A percentile compares a stretch with the other conserved stretches of the same genome.
phyloP scores from a whole-genome alignment of 2,888 invertebrate species.

The Mythimna impura region DNA sequence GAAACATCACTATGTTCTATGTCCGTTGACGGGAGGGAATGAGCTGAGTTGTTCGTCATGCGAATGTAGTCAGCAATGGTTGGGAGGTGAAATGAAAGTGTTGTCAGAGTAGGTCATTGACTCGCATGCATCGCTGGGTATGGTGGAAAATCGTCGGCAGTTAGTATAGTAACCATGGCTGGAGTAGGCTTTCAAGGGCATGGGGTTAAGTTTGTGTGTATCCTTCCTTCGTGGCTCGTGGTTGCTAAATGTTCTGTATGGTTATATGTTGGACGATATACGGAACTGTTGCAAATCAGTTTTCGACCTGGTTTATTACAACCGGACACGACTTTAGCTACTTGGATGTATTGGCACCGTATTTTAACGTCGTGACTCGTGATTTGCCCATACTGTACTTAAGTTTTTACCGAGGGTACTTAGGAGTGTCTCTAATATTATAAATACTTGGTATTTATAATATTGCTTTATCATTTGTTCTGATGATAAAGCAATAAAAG shows the following conservation, averaged over 20 bases:
- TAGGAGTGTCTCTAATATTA: not conserved
- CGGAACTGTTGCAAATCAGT: slow-evolving; percentile 16
- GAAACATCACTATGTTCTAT: slow-evolving; percentile 45
- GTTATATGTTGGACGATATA: slow-evolving; percentile 27
- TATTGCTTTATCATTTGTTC: too few relatives aligned
- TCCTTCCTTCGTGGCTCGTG: slow-evolving; percentile 39
- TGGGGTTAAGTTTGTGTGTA: slow-evolving; percentile 53
- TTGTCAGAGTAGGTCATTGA: slow-evolving; percentile 72
- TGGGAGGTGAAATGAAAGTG: slow-evolving; percentile 66
- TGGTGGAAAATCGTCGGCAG: slow-evolving; percentile 70
- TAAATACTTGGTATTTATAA: not conserved
- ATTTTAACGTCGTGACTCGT: not conserved
- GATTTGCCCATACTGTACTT: not conserved
- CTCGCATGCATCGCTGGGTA: slow-evolving; percentile 71
- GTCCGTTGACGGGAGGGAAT: slow-evolving; percentile 45
- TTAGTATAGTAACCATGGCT: slow-evolving; percentile 59
- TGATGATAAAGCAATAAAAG: too few relatives aligned
- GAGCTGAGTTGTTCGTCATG: slow-evolving; percentile 16
- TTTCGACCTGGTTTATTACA: slow-evolving; percentile 15
- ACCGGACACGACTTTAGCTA: not conserved
- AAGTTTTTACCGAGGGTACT: not conserved
- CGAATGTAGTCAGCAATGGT: slow-evolving; percentile 54
- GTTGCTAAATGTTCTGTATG: slow-evolving; percentile 33
- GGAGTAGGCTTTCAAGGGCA: slow-evolving; percentile 64
- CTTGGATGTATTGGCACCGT: not conserved